Evolutionary conservation across 2,113 vertebrate species (phyloP).

Genomic region (Mixornis gularis): DNA sequence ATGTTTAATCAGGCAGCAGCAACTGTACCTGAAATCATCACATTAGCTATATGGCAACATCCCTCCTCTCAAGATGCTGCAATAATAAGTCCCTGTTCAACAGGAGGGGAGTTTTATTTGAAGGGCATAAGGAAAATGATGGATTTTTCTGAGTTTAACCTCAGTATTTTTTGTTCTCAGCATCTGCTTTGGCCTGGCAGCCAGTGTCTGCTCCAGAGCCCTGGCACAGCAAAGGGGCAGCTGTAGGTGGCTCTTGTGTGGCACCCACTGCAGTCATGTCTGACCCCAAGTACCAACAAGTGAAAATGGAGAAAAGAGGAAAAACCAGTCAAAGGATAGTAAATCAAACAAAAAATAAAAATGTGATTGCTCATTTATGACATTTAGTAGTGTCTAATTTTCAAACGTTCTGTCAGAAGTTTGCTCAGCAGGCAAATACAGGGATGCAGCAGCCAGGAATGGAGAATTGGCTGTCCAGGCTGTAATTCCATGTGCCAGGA

Average conservation of each 20-base stretch:
- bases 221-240: fast-evolving
- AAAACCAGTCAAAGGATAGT: not conserved
- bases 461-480: not conserved
- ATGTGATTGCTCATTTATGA: not conserved
- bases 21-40: conserved; percentile 28
- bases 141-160: not conserved
- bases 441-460: fast-evolving
- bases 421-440: not conserved
- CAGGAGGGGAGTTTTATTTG: not conserved
- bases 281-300: not conserved
- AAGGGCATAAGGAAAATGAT: not conserved
- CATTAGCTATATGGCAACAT: conserved; percentile 18
- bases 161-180: not conserved
- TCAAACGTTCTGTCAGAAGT: not conserved
- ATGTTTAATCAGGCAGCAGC: conserved; percentile 22
- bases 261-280: not conserved
- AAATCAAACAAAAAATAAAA: not conserved
- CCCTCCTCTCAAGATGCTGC: conserved; percentile 4
- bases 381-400: not conserved
- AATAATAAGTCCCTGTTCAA: not conserved
- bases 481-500: not conserved
- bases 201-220: not conserved
- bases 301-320: not conserved
- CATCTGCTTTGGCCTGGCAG: not conserved
- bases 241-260: not conserved